phyloP scores from a whole-genome alignment of 2,888 invertebrate genomes.

The Sesia apiformis region DNA sequence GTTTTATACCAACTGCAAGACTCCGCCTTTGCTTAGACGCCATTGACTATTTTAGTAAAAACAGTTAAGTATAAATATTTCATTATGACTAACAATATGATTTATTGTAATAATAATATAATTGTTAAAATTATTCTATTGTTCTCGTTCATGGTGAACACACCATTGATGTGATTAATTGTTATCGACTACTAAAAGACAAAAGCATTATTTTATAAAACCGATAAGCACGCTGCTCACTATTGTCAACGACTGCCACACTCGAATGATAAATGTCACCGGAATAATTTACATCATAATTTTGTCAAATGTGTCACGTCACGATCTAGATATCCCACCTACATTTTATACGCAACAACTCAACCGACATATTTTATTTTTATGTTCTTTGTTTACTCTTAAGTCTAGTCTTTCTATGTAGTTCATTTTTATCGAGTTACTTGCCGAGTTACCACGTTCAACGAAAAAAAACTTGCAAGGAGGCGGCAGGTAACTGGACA shows the following conservation, averaged over 20 bases:
- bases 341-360: background rate
- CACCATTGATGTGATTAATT: constrained; percentile 19
- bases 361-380: background rate
- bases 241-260: constrained; percentile 1
- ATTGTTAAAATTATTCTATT: background rate
- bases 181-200: constrained; percentile 5
- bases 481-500: background rate
- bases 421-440: background rate
- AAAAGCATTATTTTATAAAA: constrained; percentile 5
- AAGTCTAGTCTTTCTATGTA: background rate
- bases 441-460: background rate
- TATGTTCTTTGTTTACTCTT: background rate
- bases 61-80: constrained; percentile 62
- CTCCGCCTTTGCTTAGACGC: constrained; percentile 79
- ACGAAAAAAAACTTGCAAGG: background rate
- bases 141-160: constrained; percentile 1
- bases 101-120: background rate
- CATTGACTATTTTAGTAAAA: constrained; percentile 79
- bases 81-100: background rate
- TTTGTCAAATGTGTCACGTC: background rate
- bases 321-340: background rate
- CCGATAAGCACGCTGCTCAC: constrained; percentile 11
- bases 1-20: constrained; percentile 76
- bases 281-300: constrained; percentile 6
- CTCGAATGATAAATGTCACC: constrained; percentile 7